Evolutionary conservation across 2,113 vertebrate genomes (phyloP).

Genomic region (Lepisosteus osseus): DNA sequence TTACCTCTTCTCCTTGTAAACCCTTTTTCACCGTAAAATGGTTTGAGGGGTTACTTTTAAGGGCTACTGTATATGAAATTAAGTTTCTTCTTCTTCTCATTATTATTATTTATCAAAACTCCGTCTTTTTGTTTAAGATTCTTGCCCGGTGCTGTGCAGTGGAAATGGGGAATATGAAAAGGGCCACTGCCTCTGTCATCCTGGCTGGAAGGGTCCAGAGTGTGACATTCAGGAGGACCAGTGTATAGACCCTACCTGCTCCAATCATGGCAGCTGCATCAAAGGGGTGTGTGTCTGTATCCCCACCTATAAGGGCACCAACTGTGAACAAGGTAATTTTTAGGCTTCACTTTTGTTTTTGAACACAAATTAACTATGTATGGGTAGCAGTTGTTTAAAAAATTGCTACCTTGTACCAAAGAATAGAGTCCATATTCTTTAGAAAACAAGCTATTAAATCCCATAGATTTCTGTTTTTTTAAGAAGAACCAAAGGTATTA

Average conservation of each 20-base stretch:
- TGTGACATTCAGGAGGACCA: conserved; percentile 92
- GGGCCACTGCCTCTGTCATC: conserved; percentile 85
- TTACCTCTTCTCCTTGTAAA: no score
- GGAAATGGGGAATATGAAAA: conserved; percentile 94
- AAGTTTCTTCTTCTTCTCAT: no score
- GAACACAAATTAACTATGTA: no score
- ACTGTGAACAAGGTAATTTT: conserved; percentile 86
- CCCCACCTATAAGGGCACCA: conserved; percentile 89
- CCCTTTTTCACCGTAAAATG: no score
- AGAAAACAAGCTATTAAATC: no score
- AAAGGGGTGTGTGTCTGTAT: conserved; percentile 90
- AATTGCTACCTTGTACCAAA: no score
- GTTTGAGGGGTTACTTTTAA: no score
- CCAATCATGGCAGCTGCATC: conserved; percentile 89
- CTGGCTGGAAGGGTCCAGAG: conserved; percentile 91
- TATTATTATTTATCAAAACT: no score
- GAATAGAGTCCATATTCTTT: no score
- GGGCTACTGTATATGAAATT: background rate
- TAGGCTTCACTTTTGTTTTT: background rate
- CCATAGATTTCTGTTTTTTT: no score
- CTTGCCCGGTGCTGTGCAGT: conserved; percentile 91
- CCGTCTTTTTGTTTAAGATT: conserved; percentile 61
- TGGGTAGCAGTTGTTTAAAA: no score
- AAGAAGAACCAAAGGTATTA: no score
- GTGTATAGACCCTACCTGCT: conserved; percentile 93